Evolutionary conservation across 2,888 invertebrate genomes (phyloP).

Genomic region (Cephus pygmeus): DNA sequence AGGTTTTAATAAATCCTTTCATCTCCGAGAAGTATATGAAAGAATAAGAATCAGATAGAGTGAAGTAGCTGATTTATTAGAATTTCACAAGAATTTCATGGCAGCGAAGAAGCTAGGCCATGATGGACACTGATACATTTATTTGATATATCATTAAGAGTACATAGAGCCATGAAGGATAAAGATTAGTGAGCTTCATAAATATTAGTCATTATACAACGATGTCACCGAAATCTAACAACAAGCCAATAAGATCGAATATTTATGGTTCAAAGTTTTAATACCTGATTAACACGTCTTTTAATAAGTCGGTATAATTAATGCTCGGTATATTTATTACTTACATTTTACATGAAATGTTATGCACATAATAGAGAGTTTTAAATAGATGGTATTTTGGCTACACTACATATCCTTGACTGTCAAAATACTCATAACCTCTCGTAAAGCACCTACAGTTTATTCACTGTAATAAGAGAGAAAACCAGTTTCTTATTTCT

Average conservation of each 20-base stretch:
- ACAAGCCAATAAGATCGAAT: background rate
- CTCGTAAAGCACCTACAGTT: background rate
- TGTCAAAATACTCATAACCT: background rate
- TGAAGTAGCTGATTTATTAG: background rate
- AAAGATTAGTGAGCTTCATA: background rate
- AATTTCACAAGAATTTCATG: background rate
- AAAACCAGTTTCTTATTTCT: background rate
- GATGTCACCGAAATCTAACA: background rate
- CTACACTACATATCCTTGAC: background rate
- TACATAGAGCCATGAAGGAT: background rate
- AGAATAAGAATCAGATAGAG: no score
- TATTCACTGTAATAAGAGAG: background rate
- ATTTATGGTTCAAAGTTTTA: background rate
- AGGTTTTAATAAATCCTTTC: background rate
- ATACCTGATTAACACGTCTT: background rate
- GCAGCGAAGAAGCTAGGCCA: background rate
- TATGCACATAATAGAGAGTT: slow-evolving; percentile 2
- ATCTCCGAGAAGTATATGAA: background rate
- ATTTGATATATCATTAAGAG: background rate
- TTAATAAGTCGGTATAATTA: background rate
- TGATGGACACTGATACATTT: background rate
- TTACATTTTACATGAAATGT: background rate
- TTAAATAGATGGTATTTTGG: background rate
- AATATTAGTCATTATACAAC: background rate
- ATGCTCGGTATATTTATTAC: background rate